phyloP scores from a whole-genome alignment of 1,140 invertebrate species.

The Paraescarpia echinospica region DNA sequence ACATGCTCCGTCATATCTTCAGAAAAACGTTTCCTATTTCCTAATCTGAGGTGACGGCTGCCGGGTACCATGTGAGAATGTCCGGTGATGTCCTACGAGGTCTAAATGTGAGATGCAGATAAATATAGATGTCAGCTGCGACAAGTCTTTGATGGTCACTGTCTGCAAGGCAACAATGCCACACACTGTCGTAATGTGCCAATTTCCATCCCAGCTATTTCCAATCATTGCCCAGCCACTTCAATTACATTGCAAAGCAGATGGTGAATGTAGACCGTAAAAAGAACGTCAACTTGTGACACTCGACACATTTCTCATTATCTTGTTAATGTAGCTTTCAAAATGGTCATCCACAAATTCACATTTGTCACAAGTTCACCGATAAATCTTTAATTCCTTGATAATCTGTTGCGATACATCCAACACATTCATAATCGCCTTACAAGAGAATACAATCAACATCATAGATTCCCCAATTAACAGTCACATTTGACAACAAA shows the following conservation, averaged over 20 bases:
- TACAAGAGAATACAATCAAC: not conserved
- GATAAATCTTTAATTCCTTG: no score
- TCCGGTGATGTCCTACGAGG: not conserved
- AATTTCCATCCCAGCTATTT: not conserved
- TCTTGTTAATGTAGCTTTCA: not conserved
- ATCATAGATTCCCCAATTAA: not conserved
- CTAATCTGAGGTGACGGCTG: not conserved
- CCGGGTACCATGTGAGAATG: not conserved
- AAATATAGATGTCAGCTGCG: not conserved
- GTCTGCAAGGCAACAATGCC: not conserved
- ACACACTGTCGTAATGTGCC: not conserved
- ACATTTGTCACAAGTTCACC: not conserved
- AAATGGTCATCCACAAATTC: not conserved
- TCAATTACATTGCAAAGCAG: not conserved
- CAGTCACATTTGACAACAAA: not conserved
- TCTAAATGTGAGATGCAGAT: not conserved
- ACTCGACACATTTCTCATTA: not conserved
- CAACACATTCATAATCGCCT: not conserved
- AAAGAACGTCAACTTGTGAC: not conserved
- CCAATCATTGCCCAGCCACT: not conserved
- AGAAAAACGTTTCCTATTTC: not conserved
- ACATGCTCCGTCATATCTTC: not conserved
- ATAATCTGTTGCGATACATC: no score
- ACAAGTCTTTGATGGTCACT: not conserved
- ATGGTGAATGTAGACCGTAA: not conserved